A percentile compares a stretch with the other conserved stretches of the same genome.
Conservation (phyloP, 2,797 vertebrate species). For the Borostomias antarcticus region DNA sequence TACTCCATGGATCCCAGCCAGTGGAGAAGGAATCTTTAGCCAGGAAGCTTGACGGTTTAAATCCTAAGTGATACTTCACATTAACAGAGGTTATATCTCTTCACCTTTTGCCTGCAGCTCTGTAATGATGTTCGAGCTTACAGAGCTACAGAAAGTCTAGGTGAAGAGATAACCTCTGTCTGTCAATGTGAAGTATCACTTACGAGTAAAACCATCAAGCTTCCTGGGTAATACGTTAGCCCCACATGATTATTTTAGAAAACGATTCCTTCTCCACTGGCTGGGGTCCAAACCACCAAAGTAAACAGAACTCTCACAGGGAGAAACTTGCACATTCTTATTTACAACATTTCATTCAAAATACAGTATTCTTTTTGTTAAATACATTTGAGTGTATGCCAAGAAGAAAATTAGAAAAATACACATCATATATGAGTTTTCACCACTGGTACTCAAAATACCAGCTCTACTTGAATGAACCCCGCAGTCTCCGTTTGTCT, state of each 20-base stretch:
- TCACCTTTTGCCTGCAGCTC: background rate
- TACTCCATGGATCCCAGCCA: too few species aligned
- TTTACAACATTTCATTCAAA: constrained; percentile 75
- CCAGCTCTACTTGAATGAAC: constrained; percentile 67
- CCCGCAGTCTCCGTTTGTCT: constrained; percentile 69
- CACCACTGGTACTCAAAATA: constrained; percentile 61
- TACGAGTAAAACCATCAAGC: constrained; percentile 54
- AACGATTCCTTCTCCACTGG: constrained; percentile 73
- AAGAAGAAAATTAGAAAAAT: constrained; percentile 73
- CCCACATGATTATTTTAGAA: constrained; percentile 77
- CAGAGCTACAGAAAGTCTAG: background rate
- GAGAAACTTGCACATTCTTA: constrained; percentile 75
- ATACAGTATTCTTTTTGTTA: constrained; percentile 79
- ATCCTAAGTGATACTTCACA: too few species aligned
- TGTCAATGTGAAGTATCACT: constrained; percentile 55
- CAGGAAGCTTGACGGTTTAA: too few species aligned
- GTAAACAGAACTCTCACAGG: constrained; percentile 70
- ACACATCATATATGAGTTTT: constrained; percentile 71
- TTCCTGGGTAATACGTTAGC: constrained; percentile 73
- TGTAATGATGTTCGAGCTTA: background rate
- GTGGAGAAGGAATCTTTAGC: too few species aligned
- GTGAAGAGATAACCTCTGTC: constrained; percentile 20
- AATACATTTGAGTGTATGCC: constrained; percentile 62
- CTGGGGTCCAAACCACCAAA: constrained; percentile 74
- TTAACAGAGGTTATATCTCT: too few species aligned